Evolutionary conservation across 2,888 invertebrate genomes (phyloP), one percentile per base, ranked within the genome.

Genomic region (Phortica okadai): DNA sequence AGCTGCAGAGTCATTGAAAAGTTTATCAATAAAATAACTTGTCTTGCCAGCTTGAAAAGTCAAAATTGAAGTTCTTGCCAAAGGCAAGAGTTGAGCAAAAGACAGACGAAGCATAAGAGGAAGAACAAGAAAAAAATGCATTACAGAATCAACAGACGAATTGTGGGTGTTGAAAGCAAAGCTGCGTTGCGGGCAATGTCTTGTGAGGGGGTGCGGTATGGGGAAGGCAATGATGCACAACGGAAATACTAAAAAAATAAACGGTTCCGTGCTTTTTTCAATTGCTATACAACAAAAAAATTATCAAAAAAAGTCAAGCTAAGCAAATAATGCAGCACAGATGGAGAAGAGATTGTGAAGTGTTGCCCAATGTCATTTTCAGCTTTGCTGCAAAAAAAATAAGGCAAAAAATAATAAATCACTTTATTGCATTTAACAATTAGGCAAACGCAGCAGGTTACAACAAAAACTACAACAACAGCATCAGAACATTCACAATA

Each of bases 21-120:
- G 85, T 86, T 86, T 86, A 86, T 86, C 85, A 86, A 86, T 86
- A 86, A 86, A 86, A 85, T 86, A 86, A 86, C 85, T 88, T 85
- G 88, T 88, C 87, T 84, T 58, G 72, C 69, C 69, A 77, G 77
- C 74, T 67, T 66, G 56, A 58, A 33, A 58, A 54, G 56, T 62
- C 58, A 76, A 70, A 69, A 75, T 11, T 44, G 79, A 54, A 77
- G 77, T 59, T 70, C 73, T 56, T 50, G 73, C 50, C 70, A 44
- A 33, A 59, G 76, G 58, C 66, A 70, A 74, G 74, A 76, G 82
- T 73, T 69, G 42, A 70, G 56, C 33, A 70, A 50, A 50, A 72
- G 33, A 10, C 14, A 2, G 14, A 4, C 14, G 54, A 25, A 54
- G 11, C 10, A 50, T 14, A 10, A 25, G 50, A 41, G 6, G 41